phyloP scores from a whole-genome alignment of 2,113 vertebrate species.

The Oenanthe melanoleuca region DNA sequence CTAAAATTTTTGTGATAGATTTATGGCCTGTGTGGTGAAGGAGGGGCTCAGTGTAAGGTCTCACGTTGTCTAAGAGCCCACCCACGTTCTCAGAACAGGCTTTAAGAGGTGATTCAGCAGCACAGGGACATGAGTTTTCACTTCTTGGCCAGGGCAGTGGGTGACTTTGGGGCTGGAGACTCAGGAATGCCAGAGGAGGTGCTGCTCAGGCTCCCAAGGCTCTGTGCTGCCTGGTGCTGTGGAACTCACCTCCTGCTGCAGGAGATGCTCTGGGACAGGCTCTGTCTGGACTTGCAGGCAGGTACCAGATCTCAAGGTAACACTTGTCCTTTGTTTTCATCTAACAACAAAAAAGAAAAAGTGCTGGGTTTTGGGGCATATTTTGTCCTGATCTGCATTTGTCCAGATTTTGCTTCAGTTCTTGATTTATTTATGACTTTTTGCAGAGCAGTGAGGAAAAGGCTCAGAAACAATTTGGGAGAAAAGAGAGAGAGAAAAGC shows the following conservation, averaged over 20 bases:
- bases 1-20: neutral
- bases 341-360: neutral
- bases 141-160: neutral
- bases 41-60: rapidly evolving
- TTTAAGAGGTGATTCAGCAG: slow-evolving; percentile 3
- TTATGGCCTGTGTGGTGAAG: neutral
- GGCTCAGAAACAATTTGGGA: neutral
- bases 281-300: neutral
- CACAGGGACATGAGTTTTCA: neutral
- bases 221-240: neutral
- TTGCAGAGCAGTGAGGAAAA: neutral
- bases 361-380: neutral
- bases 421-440: neutral
- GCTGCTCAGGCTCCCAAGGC: neutral
- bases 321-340: neutral
- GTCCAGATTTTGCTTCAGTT: neutral
- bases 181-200: rapidly evolving
- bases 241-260: neutral
- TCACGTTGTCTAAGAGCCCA: neutral
- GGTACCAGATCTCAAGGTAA: neutral
- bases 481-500: neutral
- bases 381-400: neutral
- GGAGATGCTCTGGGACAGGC: neutral
- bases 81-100: neutral
- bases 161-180: neutral